Conservation (phyloP, 2,797 vertebrate species). For the Enteromius paludinosus region DNA sequence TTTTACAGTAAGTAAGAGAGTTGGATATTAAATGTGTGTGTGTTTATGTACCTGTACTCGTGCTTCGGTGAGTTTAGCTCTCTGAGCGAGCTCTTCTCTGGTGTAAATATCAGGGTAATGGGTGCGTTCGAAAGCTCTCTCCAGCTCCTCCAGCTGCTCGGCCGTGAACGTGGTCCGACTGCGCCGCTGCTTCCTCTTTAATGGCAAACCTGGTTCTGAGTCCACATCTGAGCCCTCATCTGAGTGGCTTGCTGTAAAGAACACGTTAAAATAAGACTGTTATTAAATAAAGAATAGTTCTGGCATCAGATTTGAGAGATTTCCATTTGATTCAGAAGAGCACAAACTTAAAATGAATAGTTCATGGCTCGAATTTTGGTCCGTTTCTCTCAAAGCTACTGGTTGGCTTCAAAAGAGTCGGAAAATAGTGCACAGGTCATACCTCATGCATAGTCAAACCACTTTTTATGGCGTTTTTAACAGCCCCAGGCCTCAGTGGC, state of each 20-base stretch:
- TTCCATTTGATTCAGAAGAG: background rate
- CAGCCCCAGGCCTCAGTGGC: background rate
- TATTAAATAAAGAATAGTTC: background rate
- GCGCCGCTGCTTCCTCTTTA: constrained; percentile 96
- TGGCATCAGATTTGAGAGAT: background rate
- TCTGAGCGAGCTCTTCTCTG: constrained; percentile 94
- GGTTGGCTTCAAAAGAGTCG: background rate
- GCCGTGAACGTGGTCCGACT: constrained; percentile 97
- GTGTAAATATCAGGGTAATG: constrained; percentile 99
- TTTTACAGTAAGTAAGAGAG: background rate
- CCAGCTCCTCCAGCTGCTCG: constrained; percentile 96
- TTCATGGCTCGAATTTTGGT: background rate
- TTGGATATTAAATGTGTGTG: background rate
- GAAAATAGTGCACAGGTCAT: background rate
- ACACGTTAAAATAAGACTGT: constrained; percentile 33
- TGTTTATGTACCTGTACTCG: constrained; percentile 88
- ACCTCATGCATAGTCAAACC: background rate
- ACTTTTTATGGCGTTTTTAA: background rate
- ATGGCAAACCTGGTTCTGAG: constrained; percentile 93
- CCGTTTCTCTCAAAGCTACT: background rate
- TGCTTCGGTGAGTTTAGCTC: constrained; percentile 97
- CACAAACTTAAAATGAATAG: background rate
- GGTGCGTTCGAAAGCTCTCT: constrained; percentile 95
- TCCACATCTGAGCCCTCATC: constrained; percentile 98
- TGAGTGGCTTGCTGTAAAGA: constrained; percentile 88